Percentiles rank a stretch among this genome's conserved stretches.
phyloP scores from a whole-genome alignment of 2,888 invertebrate species.

The Thera britannica region DNA sequence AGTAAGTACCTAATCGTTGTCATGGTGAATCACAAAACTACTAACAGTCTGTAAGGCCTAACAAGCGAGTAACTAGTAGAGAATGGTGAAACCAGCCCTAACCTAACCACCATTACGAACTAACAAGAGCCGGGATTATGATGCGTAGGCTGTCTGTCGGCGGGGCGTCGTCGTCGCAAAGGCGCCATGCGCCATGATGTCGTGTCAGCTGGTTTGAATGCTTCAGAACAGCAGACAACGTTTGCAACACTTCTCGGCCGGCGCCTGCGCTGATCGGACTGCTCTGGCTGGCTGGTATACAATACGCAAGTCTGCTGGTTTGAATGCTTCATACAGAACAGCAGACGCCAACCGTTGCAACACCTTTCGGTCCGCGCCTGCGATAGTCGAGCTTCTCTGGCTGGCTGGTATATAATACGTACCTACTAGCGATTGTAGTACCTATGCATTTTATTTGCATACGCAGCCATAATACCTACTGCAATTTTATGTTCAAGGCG shows the following conservation, averaged over 20 bases:
- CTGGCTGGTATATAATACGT: too few relatives aligned
- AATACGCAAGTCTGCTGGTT: too few relatives aligned
- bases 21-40: too few relatives aligned
- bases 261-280: not conserved
- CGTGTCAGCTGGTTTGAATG: conserved; percentile 64
- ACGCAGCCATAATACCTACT: not conserved
- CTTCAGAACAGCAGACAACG: conserved; percentile 65
- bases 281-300: not conserved
- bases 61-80: too few relatives aligned
- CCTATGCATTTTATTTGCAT: conserved; percentile 41
- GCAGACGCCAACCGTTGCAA: conserved; percentile 73
- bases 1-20: too few relatives aligned
- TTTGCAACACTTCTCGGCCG: conserved; percentile 69
- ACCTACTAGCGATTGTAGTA: too few relatives aligned
- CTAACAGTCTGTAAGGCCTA: too few relatives aligned
- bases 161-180: not conserved
- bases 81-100: not conserved
- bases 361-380: conserved; percentile 49
- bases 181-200: conserved; percentile 54
- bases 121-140: conserved; percentile 43
- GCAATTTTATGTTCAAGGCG: conserved; percentile 15
- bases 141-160: conserved; percentile 43
- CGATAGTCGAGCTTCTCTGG: too few relatives aligned
- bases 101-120: not conserved
- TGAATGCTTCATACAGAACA: too few relatives aligned